Evolutionary conservation across 2,797 vertebrate species (phyloP).

Genomic region (Heteromormyrus szaboi): DNA sequence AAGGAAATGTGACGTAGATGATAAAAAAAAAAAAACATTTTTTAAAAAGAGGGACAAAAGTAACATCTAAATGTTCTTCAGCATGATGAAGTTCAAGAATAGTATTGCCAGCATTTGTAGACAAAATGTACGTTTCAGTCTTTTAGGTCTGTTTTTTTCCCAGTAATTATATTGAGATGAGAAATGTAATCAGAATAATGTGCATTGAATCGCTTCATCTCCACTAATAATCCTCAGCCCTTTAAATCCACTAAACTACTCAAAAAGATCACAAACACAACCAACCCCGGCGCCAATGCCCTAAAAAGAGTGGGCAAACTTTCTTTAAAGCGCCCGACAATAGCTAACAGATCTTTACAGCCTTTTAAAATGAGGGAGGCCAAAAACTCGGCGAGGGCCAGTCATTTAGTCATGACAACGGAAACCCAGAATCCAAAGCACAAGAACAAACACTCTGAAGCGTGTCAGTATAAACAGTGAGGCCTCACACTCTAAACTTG

Average conservation of each 20-base stretch:
- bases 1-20: neutral
- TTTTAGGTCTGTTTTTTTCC: neutral
- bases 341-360: neutral
- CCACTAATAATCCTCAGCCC: neutral
- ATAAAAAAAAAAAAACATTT: neutral
- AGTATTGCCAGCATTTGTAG: neutral
- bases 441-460: neutral
- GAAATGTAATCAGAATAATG: slow-evolving; percentile 17
- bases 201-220: neutral
- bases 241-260: slow-evolving; percentile 11
- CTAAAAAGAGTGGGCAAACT: neutral
- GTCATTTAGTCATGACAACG: neutral
- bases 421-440: neutral
- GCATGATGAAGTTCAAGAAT: neutral
- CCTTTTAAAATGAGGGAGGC: neutral
- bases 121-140: too few species aligned
- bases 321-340: neutral
- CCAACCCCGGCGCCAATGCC: neutral
- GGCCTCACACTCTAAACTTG: neutral
- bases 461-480: neutral
- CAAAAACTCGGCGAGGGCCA: neutral
- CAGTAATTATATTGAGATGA: slow-evolving; percentile 5
- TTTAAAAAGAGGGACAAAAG: neutral
- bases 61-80: neutral
- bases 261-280: neutral